Conservation (phyloP, 64 coral and sea anemone genomes). For the Porites lutea region DNA sequence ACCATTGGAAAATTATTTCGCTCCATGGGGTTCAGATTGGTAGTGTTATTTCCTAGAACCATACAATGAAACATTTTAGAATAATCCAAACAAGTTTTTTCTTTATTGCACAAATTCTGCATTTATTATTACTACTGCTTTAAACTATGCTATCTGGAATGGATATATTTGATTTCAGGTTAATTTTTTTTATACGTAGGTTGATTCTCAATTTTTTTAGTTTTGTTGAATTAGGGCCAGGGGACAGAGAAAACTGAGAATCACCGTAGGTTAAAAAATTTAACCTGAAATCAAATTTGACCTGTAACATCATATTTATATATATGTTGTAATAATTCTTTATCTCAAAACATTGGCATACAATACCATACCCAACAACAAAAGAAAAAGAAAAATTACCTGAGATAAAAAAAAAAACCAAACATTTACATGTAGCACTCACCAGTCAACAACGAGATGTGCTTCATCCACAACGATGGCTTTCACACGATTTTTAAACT, state of each 20-base stretch:
- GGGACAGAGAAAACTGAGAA: background rate
- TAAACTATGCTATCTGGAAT: background rate
- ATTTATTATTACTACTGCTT: constrained; percentile 16
- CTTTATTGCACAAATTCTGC: constrained; percentile 17
- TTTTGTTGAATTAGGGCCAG: background rate
- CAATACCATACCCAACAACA: too few relatives aligned
- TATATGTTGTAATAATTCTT: background rate
- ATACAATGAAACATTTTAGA: too few relatives aligned
- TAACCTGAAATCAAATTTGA: constrained; percentile 21
- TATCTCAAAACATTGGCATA: constrained; percentile 19
- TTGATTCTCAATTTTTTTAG: background rate
- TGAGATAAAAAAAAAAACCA: too few relatives aligned
- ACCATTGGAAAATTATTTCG: background rate
- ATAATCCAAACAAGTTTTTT: background rate
- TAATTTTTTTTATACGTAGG: background rate
- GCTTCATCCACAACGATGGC: constrained; percentile 51
- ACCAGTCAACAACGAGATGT: constrained; percentile 49
- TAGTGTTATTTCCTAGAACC: too few relatives aligned
- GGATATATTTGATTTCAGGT: constrained; percentile 8
- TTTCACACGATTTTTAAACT: background rate
- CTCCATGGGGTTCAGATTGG: too few relatives aligned
- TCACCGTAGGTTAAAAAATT: background rate
- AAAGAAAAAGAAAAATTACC: too few relatives aligned
- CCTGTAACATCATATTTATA: constrained; percentile 18
- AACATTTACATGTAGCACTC: background rate